phyloP scores from a whole-genome alignment of 2,797 vertebrate species.

The Lates japonicus region DNA sequence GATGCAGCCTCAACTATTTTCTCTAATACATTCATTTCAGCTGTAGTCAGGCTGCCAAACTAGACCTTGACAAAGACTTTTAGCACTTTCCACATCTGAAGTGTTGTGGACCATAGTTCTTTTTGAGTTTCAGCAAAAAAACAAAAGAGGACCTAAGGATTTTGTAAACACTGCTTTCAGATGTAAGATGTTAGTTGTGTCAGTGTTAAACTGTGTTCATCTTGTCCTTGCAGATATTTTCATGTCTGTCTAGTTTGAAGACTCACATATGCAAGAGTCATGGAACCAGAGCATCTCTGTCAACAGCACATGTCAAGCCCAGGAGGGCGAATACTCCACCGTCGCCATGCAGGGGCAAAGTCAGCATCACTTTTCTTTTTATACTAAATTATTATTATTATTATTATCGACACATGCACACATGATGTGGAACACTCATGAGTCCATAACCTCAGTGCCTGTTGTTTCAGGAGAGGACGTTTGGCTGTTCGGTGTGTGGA shows the following conservation, averaged over 20 bases:
- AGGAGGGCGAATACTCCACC: conserved; percentile 22
- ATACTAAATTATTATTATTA: background rate
- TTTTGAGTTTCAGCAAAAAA: background rate
- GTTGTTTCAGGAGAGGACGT: conserved; percentile 77
- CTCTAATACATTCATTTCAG: background rate
- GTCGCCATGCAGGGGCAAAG: conserved; percentile 70
- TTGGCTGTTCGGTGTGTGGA: conserved; percentile 79
- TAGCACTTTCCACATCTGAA: background rate
- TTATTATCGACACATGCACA: background rate
- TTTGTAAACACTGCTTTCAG: background rate
- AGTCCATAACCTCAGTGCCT: background rate
- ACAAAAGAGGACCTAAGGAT: background rate
- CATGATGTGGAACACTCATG: background rate
- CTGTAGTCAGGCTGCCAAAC: background rate
- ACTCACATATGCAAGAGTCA: conserved; percentile 74
- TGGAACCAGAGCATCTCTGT: conserved; percentile 44
- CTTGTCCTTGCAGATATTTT: conserved; percentile 72
- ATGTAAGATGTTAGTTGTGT: background rate
- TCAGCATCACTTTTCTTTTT: conserved; percentile 45
- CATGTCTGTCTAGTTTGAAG: conserved; percentile 73
- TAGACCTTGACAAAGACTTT: background rate
- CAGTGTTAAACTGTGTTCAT: background rate
- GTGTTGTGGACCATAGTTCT: background rate
- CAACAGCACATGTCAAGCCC: conserved; percentile 47
- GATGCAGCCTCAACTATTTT: background rate